Percentiles rank a stretch among this genome's conserved stretches.
Conservation (phyloP, 1,140 invertebrate genomes). For the Sminthurides bifidus region DNA sequence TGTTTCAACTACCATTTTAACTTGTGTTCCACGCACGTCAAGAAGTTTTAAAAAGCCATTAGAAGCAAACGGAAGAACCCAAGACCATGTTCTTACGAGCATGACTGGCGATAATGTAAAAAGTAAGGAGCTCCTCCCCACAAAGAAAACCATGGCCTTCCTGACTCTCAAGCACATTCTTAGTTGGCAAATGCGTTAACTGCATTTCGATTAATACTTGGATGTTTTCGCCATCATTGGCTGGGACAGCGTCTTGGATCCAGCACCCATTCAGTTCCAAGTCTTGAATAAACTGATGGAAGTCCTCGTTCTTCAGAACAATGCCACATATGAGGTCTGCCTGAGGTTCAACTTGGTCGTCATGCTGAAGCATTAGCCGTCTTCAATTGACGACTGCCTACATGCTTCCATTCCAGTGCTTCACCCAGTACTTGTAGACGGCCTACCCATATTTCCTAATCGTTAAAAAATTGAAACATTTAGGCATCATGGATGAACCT, state of each 20-base stretch:
- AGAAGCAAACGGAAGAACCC: too few relatives aligned
- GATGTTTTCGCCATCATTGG: not conserved
- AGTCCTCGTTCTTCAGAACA: not conserved
- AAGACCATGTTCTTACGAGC: not conserved
- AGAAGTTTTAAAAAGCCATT: too few relatives aligned
- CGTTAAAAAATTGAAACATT: not conserved
- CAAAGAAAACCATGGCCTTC: not conserved
- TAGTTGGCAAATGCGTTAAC: not conserved
- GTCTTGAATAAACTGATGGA: not conserved
- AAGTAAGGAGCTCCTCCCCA: not conserved
- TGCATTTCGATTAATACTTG: slow-evolving; percentile 9
- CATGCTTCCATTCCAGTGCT: too few relatives aligned
- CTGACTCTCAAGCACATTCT: too few relatives aligned
- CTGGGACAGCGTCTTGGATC: slow-evolving; percentile 1
- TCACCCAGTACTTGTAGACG: too few relatives aligned
- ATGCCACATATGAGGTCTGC: not conserved
- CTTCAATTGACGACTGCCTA: too few relatives aligned
- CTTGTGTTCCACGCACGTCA: too few relatives aligned
- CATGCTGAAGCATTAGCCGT: too few relatives aligned
- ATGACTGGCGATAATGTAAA: slow-evolving; percentile 10
- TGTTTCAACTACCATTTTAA: too few relatives aligned
- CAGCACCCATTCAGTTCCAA: not conserved
- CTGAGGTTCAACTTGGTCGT: too few relatives aligned
- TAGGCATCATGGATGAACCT: not conserved
- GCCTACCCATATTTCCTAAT: not conserved